Evolutionary conservation across 2,888 invertebrate genomes (phyloP).

Genomic region (Zootermopsis nevadensis): DNA sequence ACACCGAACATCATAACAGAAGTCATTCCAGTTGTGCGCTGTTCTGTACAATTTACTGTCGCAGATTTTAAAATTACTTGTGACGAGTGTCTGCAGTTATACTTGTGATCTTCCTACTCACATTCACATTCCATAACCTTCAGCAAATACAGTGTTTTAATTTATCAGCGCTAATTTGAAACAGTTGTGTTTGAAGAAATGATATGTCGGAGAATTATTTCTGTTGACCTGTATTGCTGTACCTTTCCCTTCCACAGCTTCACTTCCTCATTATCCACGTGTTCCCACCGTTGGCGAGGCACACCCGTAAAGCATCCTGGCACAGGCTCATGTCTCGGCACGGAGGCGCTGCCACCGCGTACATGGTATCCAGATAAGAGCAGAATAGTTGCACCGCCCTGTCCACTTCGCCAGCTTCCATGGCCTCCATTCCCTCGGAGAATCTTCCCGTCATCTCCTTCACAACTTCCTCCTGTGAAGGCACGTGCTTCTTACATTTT

Average conservation of each 20-base stretch:
- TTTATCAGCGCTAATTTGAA: too few relatives aligned
- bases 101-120: too few relatives aligned
- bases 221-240: too few relatives aligned
- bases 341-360: conserved; percentile 64
- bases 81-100: too few relatives aligned
- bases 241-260: background rate
- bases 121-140: too few relatives aligned
- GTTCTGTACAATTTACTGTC: too few relatives aligned
- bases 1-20: too few relatives aligned
- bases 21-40: too few relatives aligned
- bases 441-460: conserved; percentile 54
- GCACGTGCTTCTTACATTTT: conserved; percentile 41
- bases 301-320: conserved; percentile 76
- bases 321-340: conserved; percentile 76
- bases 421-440: conserved; percentile 58
- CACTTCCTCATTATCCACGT: conserved; percentile 41
- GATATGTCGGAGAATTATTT: too few relatives aligned
- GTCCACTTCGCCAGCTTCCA: conserved; percentile 67
- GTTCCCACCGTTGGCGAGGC: conserved; percentile 72
- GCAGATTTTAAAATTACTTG: too few relatives aligned
- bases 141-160: too few relatives aligned
- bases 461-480: conserved; percentile 46
- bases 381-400: conserved; percentile 70
- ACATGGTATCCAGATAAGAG: conserved; percentile 59
- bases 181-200: too few relatives aligned